A percentile compares a stretch with the other conserved stretches of the same genome.
Conservation (phyloP, 23 tunicate species). For the Clavelina lepadiformis region DNA sequence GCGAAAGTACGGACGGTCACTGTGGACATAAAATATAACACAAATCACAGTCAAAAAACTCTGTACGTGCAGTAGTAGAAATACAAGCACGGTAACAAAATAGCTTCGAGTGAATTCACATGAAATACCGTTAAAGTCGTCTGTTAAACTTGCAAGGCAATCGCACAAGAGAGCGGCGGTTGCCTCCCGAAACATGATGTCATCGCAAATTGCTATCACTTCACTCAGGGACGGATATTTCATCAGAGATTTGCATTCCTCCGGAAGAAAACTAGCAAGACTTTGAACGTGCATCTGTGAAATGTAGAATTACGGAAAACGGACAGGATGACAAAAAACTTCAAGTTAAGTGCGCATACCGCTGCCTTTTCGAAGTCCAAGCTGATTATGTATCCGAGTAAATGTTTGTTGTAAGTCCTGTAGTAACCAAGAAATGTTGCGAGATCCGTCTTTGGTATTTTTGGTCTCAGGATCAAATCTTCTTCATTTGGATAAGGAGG, state of each 20-base stretch:
- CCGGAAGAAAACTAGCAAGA: conserved; percentile 31
- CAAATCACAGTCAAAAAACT: too few relatives aligned
- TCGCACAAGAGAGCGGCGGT: conserved; percentile 51
- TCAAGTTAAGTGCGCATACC: conserved; percentile 12
- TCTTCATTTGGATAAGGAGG: conserved; percentile 46
- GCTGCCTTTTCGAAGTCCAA: conserved; percentile 51
- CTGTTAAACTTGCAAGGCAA: conserved; percentile 66
- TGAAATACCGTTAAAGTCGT: conserved; percentile 73
- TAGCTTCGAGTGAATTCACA: not conserved
- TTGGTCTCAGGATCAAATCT: conserved; percentile 14
- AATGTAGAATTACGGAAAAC: too few relatives aligned
- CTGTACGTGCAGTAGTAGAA: too few relatives aligned
- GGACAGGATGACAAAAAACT: too few relatives aligned
- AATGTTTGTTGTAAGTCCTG: conserved; percentile 42
- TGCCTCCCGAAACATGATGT: conserved; percentile 71
- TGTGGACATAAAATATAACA: too few relatives aligned
- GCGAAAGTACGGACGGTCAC: conserved; percentile 84
- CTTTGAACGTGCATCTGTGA: conserved; percentile 61
- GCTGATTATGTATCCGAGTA: conserved; percentile 31
- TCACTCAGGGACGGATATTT: conserved; percentile 11
- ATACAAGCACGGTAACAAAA: too few relatives aligned
- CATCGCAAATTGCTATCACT: conserved; percentile 57
- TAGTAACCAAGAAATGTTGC: conserved; percentile 50
- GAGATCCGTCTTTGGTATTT: conserved; percentile 3
- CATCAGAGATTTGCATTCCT: conserved; percentile 37